phyloP scores from a whole-genome alignment of 2,113 vertebrate species.

The Camelus dromedarius region DNA sequence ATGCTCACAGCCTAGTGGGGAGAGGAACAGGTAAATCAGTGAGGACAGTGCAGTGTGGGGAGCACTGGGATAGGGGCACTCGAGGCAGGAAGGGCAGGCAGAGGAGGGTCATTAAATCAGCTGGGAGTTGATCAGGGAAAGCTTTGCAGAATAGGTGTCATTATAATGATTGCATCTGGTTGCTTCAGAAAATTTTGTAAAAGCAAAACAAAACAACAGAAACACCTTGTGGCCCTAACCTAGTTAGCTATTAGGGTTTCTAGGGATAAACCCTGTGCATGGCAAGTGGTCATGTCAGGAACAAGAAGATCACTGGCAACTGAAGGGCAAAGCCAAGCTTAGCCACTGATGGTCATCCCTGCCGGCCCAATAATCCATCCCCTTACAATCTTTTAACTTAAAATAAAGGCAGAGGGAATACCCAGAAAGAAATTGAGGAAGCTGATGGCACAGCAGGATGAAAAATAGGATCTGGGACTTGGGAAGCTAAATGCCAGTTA shows the following conservation, averaged over 20 bases:
- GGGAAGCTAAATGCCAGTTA: background rate
- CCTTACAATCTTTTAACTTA: background rate
- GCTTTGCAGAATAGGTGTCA: background rate
- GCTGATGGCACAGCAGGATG: background rate
- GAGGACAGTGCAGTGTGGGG: background rate
- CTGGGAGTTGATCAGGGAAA: background rate
- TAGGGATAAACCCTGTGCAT: background rate
- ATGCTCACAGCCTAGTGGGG: background rate
- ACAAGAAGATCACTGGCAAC: background rate
- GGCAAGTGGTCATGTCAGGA: background rate
- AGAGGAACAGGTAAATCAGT: background rate
- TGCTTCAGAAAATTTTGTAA: background rate
- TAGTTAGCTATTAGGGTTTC: background rate
- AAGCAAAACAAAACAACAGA: background rate
- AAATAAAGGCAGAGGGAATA: background rate
- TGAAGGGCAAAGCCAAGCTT: background rate
- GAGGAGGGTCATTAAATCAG: background rate
- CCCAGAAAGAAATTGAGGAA: background rate
- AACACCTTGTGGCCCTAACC: background rate
- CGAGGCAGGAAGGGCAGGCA: background rate
- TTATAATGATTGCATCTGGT: background rate
- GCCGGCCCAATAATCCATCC: background rate
- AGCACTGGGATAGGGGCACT: background rate
- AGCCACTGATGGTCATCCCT: background rate
- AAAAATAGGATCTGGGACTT: background rate